Evolutionary conservation across 1,140 invertebrate species (phyloP), one percentile per base, ranked within the genome.

Genomic region (Acromyrmex charruanus): DNA sequence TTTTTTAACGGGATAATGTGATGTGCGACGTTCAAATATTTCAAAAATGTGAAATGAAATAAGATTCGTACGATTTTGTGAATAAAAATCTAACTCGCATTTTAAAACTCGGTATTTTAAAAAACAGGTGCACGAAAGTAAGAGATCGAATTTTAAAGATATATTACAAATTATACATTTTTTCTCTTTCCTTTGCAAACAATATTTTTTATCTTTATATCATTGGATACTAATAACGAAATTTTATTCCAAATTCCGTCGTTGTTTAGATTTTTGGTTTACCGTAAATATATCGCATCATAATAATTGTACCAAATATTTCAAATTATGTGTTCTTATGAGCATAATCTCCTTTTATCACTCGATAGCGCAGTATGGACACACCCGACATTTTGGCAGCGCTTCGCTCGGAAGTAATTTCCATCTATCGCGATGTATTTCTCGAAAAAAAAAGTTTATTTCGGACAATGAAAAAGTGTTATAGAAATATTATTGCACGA

Each of bases 321-420:
- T 82, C 3, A 21, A 44, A 16, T 10, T 49, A 49, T 49, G 10
- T 68, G 58, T 28, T 21, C 31, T 12, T 44, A 61, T 49, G 14
- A 53, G 5, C 7, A 84, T 89, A 86, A 89, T 87, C 77, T 87
- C 39, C 74, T 89, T 69, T 12, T 53, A 82, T 6, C 77, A 69
- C 14, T 25, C 53, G 66, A 77, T 49, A 89, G 51, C 58, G 49
- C 61, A 18, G n/a, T 49, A 82, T 82, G 86, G 35, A 80, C 75
- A 59, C 77, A 68, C 44, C 63, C 61, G 55, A 12, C 55, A 69
- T 79, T 88, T 89, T 35, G 49, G 4, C n/a, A 71, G 49, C 18
- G 65, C 39, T 39, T 74, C 44, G 28, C 28, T 31, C 39, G 66
- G 18, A 63, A 44, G 18, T 84, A 74, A 84, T 84, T 84, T 59